Evolutionary conservation across 2,888 invertebrate genomes (phyloP).

Genomic region (Resseliella maxima): DNA sequence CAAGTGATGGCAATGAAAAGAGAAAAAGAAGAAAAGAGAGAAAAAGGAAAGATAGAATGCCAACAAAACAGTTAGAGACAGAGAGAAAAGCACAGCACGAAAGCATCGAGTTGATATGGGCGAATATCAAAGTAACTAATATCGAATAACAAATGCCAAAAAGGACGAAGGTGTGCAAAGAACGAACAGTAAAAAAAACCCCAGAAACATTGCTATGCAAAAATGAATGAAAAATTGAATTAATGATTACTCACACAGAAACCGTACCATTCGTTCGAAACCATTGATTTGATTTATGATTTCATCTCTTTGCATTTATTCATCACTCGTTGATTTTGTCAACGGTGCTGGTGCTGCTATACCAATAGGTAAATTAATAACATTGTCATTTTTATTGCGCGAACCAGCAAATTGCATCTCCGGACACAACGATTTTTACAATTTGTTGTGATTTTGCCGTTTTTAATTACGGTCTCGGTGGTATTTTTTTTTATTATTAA

Average conservation of each 20-base stretch:
- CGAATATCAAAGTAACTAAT: not conserved
- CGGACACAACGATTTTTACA: not conserved
- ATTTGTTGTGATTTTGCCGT: not conserved
- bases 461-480: not conserved
- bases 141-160: not conserved
- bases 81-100: not conserved
- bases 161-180: not conserved
- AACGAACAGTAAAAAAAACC: not conserved
- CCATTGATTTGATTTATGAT: conserved; percentile 48
- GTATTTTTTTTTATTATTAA: conserved; percentile 5
- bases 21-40: too few relatives aligned
- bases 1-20: not conserved
- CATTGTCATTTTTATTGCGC: not conserved
- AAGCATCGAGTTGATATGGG: conserved; percentile 31
- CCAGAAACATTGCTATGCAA: not conserved
- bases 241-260: conserved; percentile 23
- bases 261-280: not conserved
- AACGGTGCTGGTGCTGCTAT: not conserved
- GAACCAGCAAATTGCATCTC: conserved; percentile 9
- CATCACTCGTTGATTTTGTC: conserved; percentile 43
- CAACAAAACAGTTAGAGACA: too few relatives aligned
- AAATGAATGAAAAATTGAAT: conserved; percentile 47
- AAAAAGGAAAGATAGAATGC: too few relatives aligned
- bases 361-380: conserved; percentile 30
- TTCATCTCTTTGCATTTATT: conserved; percentile 42